Evolutionary conservation across 2,797 vertebrate genomes (phyloP).

Genomic region (Gastrophryne carolinensis): DNA sequence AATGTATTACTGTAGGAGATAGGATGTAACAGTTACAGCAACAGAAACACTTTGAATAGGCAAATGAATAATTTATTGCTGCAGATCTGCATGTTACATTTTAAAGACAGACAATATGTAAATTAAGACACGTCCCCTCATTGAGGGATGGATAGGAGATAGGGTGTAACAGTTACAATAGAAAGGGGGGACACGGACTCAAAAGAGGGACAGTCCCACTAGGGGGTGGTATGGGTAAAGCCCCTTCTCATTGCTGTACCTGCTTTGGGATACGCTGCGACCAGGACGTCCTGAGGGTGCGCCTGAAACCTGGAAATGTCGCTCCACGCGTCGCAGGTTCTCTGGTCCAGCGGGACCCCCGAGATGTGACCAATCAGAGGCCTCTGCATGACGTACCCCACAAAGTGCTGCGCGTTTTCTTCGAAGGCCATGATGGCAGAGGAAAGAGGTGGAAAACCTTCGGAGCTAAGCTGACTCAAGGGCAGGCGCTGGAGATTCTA

Average conservation of each 20-base stretch:
- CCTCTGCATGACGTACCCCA: conserved; percentile 19
- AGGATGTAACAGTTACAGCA: too few species aligned
- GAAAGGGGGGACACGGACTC: too few species aligned
- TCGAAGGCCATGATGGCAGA: conserved; percentile 29
- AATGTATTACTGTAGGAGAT: too few species aligned
- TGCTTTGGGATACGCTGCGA: conserved; percentile 44
- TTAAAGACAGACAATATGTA: too few species aligned
- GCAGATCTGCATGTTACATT: too few species aligned
- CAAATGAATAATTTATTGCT: too few species aligned
- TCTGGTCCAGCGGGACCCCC: conserved; percentile 26
- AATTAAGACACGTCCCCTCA: too few species aligned
- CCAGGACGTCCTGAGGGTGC: conserved; percentile 20
- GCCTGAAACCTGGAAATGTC: conserved; percentile 27
- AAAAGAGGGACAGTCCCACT: too few species aligned
- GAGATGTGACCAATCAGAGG: background rate
- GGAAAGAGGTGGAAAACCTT: background rate
- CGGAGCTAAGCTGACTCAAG: background rate
- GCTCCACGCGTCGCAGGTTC: conserved; percentile 23
- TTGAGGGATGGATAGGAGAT: too few species aligned
- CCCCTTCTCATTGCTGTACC: conserved; percentile 17
- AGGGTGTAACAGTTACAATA: too few species aligned
- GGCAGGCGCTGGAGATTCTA: background rate
- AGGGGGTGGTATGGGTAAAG: too few species aligned
- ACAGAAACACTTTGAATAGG: too few species aligned
- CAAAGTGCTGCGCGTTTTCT: conserved; percentile 5